phyloP scores from a whole-genome alignment of 2,888 invertebrate genomes.

The Dione vanillae region DNA sequence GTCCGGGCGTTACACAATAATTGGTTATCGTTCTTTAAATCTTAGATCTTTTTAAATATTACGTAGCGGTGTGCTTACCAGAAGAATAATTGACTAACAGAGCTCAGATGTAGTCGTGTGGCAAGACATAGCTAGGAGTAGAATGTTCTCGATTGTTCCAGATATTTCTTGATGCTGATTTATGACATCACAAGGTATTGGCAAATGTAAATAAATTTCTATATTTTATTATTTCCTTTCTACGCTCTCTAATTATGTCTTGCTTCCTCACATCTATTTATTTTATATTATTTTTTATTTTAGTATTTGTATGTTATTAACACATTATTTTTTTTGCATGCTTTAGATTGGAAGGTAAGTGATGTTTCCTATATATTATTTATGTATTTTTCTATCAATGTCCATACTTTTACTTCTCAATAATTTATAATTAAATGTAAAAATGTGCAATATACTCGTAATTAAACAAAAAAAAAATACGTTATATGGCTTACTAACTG shows the following conservation, averaged over 20 bases:
- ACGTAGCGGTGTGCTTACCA: constrained; percentile 60
- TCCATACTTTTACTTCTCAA: not conserved
- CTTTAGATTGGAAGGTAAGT: constrained; percentile 30
- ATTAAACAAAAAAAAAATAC: no score
- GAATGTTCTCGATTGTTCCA: constrained; percentile 54
- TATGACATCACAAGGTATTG: constrained; percentile 67
- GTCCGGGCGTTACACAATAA: constrained; percentile 15
- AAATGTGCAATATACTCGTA: no score
- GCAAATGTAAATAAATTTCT: constrained; percentile 55
- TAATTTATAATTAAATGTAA: no score
- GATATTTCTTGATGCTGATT: constrained; percentile 48
- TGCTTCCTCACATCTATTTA: constrained; percentile 76
- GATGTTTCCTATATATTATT: not conserved
- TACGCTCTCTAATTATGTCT: constrained; percentile 80
- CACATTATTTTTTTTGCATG: constrained; percentile 31
- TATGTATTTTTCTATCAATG: not conserved
- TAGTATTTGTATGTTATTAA: constrained; percentile 38
- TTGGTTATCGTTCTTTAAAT: constrained; percentile 10
- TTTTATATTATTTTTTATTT: constrained; percentile 44
- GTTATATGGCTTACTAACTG: no score
- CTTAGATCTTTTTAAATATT: constrained; percentile 46
- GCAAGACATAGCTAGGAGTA: constrained; percentile 78
- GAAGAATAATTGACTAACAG: constrained; percentile 65
- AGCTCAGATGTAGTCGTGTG: constrained; percentile 81
- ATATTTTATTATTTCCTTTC: constrained; percentile 55